Percentiles rank a stretch among this genome's conserved stretches.
Conservation (phyloP, 2,888 invertebrate species). For the Lithophane ornitopus region DNA sequence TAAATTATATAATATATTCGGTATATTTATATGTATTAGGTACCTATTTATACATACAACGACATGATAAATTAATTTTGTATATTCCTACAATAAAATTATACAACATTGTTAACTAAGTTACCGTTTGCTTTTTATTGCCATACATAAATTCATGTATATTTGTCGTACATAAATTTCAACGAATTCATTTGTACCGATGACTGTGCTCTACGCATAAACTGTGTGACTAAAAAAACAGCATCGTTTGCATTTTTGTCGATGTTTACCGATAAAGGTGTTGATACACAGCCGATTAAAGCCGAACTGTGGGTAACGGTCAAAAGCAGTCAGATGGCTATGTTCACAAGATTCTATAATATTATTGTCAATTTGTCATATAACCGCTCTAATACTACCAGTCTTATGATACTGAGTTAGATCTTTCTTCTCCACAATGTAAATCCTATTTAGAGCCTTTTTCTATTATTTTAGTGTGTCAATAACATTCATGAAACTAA, state of each 20-base stretch:
- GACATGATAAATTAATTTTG: constrained; percentile 12
- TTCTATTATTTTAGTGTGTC: neutral
- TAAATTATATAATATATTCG: neutral
- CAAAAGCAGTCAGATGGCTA: neutral
- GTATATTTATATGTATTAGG: neutral
- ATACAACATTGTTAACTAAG: constrained; percentile 34
- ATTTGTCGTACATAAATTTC: constrained; percentile 55
- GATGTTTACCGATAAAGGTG: constrained; percentile 42
- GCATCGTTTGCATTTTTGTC: constrained; percentile 53
- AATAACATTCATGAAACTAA: neutral
- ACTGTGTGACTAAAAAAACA: constrained; percentile 48
- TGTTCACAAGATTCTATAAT: neutral
- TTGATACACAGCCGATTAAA: constrained; percentile 1
- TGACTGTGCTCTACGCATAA: constrained; percentile 46
- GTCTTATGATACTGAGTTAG: neutral
- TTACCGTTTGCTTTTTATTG: constrained; percentile 56
- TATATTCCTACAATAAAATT: constrained; percentile 41
- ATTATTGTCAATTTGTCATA: neutral
- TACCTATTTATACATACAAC: constrained; percentile 12
- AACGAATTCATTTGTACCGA: constrained; percentile 57
- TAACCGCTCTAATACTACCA: neutral
- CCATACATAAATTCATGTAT: constrained; percentile 55
- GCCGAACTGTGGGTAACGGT: neutral
- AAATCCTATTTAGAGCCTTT: neutral
- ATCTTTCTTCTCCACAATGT: neutral